phyloP scores from a whole-genome alignment of 1,140 invertebrate genomes.

The Brachionus paranguensis region DNA sequence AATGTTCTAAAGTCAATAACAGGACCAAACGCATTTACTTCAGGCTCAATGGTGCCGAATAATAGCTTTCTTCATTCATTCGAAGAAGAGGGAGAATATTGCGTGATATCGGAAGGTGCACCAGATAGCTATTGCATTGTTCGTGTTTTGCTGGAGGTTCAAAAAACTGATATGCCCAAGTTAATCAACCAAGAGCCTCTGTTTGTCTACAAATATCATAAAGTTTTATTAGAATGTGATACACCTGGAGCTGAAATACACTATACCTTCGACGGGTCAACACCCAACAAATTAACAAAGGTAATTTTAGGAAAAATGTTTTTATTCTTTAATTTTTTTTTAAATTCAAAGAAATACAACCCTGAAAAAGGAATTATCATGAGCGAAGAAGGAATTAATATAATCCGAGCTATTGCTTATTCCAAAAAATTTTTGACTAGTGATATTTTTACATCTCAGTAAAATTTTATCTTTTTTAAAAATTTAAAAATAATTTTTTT shows the following conservation, averaged over 20 bases:
- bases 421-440: slow-evolving; percentile 47
- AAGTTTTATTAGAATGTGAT: slow-evolving; percentile 44
- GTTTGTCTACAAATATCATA: slow-evolving; percentile 45
- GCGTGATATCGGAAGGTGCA: slow-evolving; percentile 53
- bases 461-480: neutral
- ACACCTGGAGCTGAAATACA: slow-evolving; percentile 48
- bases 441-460: slow-evolving; percentile 52
- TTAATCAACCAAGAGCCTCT: slow-evolving; percentile 43
- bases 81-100: slow-evolving; percentile 50
- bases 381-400: slow-evolving; percentile 47
- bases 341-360: slow-evolving; percentile 48
- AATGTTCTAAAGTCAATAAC: slow-evolving; percentile 48
- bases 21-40: slow-evolving; percentile 52
- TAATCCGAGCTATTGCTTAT: slow-evolving; percentile 51
- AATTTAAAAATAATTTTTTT: neutral
- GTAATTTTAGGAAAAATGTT: neutral
- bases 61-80: slow-evolving; percentile 55
- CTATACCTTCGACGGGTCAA: slow-evolving; percentile 52
- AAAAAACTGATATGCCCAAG: slow-evolving; percentile 45
- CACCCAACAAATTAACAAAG: slow-evolving; percentile 42
- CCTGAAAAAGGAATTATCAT: slow-evolving; percentile 48
- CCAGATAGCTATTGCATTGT: slow-evolving; percentile 45
- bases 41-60: slow-evolving; percentile 49
- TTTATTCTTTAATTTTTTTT: neutral
- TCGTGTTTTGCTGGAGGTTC: neutral